A percentile compares a stretch with the other conserved stretches of the same genome.
These are phyloP conservation scores for Globodera rostochiensis DNA, from an alignment of 1,140 invertebrate species.

Conservation along the genomic window DNA sequence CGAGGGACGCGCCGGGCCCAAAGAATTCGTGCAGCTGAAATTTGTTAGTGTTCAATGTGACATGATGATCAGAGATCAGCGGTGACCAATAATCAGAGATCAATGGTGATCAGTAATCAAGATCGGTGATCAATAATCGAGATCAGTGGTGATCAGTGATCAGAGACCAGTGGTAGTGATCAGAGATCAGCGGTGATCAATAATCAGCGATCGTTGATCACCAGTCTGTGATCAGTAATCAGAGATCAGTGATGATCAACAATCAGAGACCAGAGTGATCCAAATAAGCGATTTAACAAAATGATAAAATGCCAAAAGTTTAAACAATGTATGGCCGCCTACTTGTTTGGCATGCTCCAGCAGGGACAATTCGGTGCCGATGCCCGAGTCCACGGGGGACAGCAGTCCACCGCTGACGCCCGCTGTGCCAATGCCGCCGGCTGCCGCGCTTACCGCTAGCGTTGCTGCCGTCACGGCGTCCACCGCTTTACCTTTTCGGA, in stretches of 20 bases:
- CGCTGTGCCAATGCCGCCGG: constrained; percentile 2
- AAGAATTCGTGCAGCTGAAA: constrained; percentile 38
- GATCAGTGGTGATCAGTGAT: not conserved
- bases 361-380: constrained; percentile 58
- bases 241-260: no score
- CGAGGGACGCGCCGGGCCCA: constrained; percentile 9
- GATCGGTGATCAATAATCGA: not conserved
- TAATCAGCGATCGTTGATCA: no score
- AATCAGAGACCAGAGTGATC: no score
- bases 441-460: constrained; percentile 30
- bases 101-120: not conserved
- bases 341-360: constrained; percentile 41
- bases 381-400: constrained; percentile 61
- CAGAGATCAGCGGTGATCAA: no score
- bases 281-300: no score
- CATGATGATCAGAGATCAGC: not conserved
- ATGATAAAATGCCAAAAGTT: not conserved
- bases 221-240: no score
- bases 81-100: not conserved
- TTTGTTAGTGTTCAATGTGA: no score
- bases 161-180: no score
- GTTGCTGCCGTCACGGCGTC: constrained; percentile 19
- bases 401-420: constrained; percentile 45
- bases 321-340: not conserved
- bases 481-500: constrained; percentile 2